Evolutionary conservation across 2,888 invertebrate genomes (phyloP), one percentile per base, ranked within the genome.

Genomic region (Cinara cedri): DNA sequence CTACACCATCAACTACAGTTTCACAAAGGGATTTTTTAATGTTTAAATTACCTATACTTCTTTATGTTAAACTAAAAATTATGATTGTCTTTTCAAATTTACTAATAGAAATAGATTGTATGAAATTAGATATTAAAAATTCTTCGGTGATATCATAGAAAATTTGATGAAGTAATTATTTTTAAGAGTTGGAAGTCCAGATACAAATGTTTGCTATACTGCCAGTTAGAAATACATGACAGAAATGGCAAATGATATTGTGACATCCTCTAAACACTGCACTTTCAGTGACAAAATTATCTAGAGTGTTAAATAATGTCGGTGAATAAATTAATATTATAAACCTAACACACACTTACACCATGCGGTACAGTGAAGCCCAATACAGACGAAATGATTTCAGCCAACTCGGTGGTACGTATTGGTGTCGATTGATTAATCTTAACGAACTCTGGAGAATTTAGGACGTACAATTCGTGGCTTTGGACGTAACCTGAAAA

Each of bases 391-490:
- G 60, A 70, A 13, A 70, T 8, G 9, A 78, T 21, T 6, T 78
- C 78, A 0, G 70, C 34, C 34, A 78, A 26, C 21, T 78, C 68
- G 1, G 57, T 70, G 16, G 49, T 19, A 8, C 42, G 46, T 9
- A 78, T 14, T 0, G 78, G 68, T 24, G 51, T 42, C 8, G 46
- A 46, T n/a, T 42, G 19, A 0, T 21, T 13, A n/a, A 78, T 49
- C 24, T 60, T 57, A 16, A 78, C 42, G 3, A 13, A 3, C n/a
- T 70, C 51, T 0, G 78, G 78, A n/a, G 49, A 51, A 49, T 49
- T 46, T n/a, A 78, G 68, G 34, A 70, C 51, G 9, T 70, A 78
- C 10, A 78, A 1, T 8, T 70, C 24, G 6, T 75, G 54, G 14
- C 54, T 44, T 6, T 54, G 74, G 42, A 42, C 74, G 4, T 19